Conservation (phyloP, 2,888 invertebrate genomes). For the Sphinx pinastri region DNA sequence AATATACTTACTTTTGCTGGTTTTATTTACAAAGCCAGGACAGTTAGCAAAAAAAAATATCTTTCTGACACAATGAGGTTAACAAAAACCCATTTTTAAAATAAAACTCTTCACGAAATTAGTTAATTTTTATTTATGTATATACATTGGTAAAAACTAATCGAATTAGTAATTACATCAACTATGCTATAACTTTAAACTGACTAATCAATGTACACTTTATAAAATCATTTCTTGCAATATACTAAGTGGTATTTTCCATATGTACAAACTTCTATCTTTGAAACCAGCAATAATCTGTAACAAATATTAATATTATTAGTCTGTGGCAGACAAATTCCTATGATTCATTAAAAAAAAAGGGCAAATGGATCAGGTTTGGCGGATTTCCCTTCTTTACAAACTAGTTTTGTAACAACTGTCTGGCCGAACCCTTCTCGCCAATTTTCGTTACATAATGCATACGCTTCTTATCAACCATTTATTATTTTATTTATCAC, state of each 20-base stretch:
- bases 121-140: slow-evolving; percentile 32
- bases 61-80: background rate
- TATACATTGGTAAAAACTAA: slow-evolving; percentile 38
- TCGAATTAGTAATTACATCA: slow-evolving; percentile 28
- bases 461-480: too few relatives aligned
- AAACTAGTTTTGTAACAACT: too few relatives aligned
- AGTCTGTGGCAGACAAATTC: background rate
- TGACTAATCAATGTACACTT: slow-evolving; percentile 35
- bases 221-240: slow-evolving; percentile 79
- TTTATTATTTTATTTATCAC: background rate
- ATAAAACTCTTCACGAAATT: slow-evolving; percentile 29
- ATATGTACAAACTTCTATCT: slow-evolving; percentile 86
- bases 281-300: slow-evolving; percentile 88
- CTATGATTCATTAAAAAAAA: too few relatives aligned
- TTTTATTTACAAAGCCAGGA: too few relatives aligned
- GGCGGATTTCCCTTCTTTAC: too few relatives aligned
- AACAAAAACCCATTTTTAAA: background rate
- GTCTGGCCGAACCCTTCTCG: too few relatives aligned
- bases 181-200: slow-evolving; percentile 29
- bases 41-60: too few relatives aligned
- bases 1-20: too few relatives aligned
- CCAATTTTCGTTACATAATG: too few relatives aligned
- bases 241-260: slow-evolving; percentile 84
- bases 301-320: slow-evolving; percentile 50
- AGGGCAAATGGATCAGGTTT: too few relatives aligned